Evolutionary conservation across 2,113 vertebrate species (phyloP).

Genomic region (Turdus rufiventris): DNA sequence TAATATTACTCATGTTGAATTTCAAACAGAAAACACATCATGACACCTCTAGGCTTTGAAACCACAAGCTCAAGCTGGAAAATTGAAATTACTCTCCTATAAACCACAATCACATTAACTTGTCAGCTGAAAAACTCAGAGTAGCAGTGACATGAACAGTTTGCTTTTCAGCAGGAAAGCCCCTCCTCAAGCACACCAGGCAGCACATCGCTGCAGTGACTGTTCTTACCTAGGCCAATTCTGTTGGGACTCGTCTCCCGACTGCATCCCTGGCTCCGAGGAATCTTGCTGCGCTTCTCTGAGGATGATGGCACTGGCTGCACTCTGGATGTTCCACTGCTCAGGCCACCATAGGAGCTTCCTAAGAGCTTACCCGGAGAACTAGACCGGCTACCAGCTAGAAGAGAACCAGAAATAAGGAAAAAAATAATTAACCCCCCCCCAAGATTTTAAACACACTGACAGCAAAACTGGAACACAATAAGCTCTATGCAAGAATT

Average conservation of each 20-base stretch:
- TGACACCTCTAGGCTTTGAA: background rate
- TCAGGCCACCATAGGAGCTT: slow-evolving; percentile 82
- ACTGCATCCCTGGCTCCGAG: slow-evolving; percentile 96
- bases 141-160: background rate
- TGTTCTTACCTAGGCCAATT: slow-evolving; percentile 87
- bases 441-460: background rate
- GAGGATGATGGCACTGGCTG: slow-evolving; percentile 76
- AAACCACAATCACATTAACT: background rate
- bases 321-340: slow-evolving; percentile 74
- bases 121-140: background rate
- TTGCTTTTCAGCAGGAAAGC: background rate
- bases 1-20: background rate
- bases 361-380: slow-evolving; percentile 93
- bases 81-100: background rate
- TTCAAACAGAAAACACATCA: background rate
- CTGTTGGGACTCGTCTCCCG: slow-evolving; percentile 94
- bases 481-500: background rate
- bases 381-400: slow-evolving; percentile 94
- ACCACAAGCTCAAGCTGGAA: background rate
- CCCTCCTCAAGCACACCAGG: fast-evolving
- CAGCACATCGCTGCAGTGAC: background rate
- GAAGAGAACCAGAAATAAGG: background rate
- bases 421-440: background rate
- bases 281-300: slow-evolving; percentile 90
- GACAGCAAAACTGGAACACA: background rate